A percentile compares a stretch with the other conserved stretches of the same genome.
Conservation (phyloP, 2,113 vertebrate species). For the Okapia johnstoni region DNA sequence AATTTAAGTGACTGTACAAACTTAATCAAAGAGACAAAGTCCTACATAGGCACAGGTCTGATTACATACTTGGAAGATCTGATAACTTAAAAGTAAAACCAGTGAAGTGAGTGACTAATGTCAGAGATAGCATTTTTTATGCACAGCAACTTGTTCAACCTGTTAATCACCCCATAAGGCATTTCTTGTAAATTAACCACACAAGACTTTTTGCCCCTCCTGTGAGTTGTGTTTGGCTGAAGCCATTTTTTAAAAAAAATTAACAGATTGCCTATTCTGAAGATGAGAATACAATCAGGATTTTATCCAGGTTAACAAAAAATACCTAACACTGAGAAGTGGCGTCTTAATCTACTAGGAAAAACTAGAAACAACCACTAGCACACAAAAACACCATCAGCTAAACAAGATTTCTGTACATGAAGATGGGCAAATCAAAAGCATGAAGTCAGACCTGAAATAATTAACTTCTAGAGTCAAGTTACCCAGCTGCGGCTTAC, state of each 20-base stretch:
- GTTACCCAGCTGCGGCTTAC: background rate
- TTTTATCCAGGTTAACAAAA: slow-evolving; percentile 48
- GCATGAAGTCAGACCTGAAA: slow-evolving; percentile 18
- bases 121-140: slow-evolving; percentile 28
- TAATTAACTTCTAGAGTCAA: slow-evolving; percentile 52
- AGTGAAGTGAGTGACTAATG: slow-evolving; percentile 8
- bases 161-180: background rate
- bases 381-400: background rate
- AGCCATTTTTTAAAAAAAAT: background rate
- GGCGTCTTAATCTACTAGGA: background rate
- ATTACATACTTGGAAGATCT: slow-evolving; percentile 34
- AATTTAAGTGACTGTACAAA: slow-evolving; percentile 33
- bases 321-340: background rate
- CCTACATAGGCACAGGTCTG: background rate
- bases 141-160: slow-evolving; percentile 36
- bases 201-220: background rate
- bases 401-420: background rate
- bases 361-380: background rate
- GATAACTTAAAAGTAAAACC: slow-evolving; percentile 58
- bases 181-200: slow-evolving; percentile 37
- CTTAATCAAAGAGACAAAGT: slow-evolving; percentile 40
- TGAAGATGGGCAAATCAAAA: background rate
- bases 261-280: background rate
- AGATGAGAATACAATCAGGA: background rate
- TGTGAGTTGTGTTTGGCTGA: background rate